Evolutionary conservation across 2,797 vertebrate genomes (phyloP), one percentile per base, ranked within the genome.

Genomic region (Dicrostonyx torquatus): DNA sequence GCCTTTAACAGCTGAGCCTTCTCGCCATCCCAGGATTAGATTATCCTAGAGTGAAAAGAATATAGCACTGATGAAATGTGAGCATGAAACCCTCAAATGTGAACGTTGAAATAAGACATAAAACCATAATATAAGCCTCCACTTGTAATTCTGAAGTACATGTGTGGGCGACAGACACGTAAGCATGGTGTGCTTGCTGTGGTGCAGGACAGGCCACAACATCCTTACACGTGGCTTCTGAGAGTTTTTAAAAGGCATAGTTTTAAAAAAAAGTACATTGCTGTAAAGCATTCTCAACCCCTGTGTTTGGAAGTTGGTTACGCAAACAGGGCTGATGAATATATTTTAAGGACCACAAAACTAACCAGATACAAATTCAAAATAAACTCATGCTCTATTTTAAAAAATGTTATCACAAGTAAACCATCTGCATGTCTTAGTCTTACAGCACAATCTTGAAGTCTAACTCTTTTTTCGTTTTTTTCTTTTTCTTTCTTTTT

Each of bases 341-440:
- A 43, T 77, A 45, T 87, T 91, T 87, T 58, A 91, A 87, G 40
- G 18, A 91, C 34, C 34, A 0, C 8, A 92, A 82, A 60, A 76
- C 34, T 50, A 91, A 62, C 6, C 45, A 75, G 22, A 53, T 53
- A 5, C 34, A 94, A 85, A 55, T 88, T 91, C 31, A 87, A 93
- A 82, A 55, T 45, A 89, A 6, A 40, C 45, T 17, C 75, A 29
- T 45, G 15, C 66, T 93, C 70, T 92, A 72, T 94, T 91, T 72
- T 84, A 70, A 48, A 94, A 94, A 91, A 93, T 93, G 8, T 70
- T 68, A 73, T 26, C n/a, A 13, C 10, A 68, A 93, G 26, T n/a
- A 77, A 77, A 85, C 22, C 58, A 83, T 15, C 26, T 55, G n/a
- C 26, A n/a, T 24, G 12, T 5, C 2, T 2, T 7, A 3, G 12